phyloP scores from a whole-genome alignment of 2,797 vertebrate species.

The Myotis findleyi region DNA sequence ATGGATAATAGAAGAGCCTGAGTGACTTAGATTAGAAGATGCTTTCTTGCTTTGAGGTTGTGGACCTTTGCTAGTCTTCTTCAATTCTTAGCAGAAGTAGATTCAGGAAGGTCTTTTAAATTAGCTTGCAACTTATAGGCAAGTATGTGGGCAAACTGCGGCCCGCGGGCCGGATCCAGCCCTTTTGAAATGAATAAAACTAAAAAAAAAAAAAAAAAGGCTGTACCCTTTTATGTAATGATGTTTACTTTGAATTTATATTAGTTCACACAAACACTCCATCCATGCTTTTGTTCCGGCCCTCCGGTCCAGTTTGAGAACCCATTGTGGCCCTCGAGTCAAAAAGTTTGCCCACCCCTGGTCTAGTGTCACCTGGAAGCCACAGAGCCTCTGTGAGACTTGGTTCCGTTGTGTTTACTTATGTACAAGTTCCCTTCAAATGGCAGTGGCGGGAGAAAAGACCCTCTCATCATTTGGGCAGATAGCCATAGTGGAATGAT shows the following conservation, averaged over 20 bases:
- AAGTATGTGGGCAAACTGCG: not conserved
- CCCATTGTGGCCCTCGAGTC: no score
- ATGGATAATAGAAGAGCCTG: not conserved
- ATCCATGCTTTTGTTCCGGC: no score
- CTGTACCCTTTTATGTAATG: no score
- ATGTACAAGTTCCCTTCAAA: not conserved
- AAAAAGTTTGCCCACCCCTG: no score
- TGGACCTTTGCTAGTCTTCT: conserved; percentile 51
- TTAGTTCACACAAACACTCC: no score
- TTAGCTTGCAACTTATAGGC: conserved; percentile 8
- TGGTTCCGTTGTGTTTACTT: not conserved
- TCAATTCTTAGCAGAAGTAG: not conserved
- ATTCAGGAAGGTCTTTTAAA: conserved; percentile 51
- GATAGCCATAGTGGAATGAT: not conserved
- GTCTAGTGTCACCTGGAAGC: not conserved
- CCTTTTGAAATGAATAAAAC: no score
- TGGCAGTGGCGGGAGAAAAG: not conserved
- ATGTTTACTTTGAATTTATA: no score
- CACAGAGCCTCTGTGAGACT: not conserved
- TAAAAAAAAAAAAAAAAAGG: no score
- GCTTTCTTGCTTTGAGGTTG: conserved; percentile 39
- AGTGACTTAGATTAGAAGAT: not conserved
- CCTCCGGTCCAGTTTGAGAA: no score
- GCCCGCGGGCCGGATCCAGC: no score
- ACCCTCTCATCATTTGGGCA: not conserved